Evolutionary conservation across 2,113 vertebrate genomes (phyloP).

Genomic region (Charadrius vociferus): DNA sequence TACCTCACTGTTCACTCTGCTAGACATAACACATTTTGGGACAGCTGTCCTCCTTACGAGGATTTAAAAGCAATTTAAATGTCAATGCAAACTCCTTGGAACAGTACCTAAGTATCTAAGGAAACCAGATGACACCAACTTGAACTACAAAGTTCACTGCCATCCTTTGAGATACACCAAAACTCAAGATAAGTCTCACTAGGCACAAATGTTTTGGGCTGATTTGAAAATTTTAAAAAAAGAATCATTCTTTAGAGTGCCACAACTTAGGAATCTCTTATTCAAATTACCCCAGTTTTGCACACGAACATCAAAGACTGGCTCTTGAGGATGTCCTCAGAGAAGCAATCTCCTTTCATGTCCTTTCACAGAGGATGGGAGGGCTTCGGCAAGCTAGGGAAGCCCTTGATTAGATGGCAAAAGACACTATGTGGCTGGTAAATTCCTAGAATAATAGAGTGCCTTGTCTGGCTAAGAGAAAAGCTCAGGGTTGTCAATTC

Average conservation of each 20-base stretch:
- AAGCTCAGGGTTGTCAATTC: neutral
- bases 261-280: neutral
- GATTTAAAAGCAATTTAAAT: neutral
- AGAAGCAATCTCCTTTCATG: neutral
- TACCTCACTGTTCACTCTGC: neutral
- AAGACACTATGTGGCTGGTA: neutral
- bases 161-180: neutral
- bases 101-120: neutral
- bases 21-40: neutral
- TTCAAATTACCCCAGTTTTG: neutral
- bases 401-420: neutral
- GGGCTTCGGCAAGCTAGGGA: neutral
- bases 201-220: neutral
- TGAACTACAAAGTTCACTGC: neutral
- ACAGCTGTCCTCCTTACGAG: neutral
- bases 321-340: neutral
- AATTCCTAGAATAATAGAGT: constrained; percentile 20
- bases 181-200: neutral
- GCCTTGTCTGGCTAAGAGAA: neutral
- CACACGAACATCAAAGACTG: neutral
- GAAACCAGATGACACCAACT: neutral
- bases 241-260: neutral
- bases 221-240: neutral
- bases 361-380: neutral
- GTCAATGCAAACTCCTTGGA: neutral